Evolutionary conservation across 2,797 vertebrate species (phyloP).

Genomic region (Lithobates pipiens): DNA sequence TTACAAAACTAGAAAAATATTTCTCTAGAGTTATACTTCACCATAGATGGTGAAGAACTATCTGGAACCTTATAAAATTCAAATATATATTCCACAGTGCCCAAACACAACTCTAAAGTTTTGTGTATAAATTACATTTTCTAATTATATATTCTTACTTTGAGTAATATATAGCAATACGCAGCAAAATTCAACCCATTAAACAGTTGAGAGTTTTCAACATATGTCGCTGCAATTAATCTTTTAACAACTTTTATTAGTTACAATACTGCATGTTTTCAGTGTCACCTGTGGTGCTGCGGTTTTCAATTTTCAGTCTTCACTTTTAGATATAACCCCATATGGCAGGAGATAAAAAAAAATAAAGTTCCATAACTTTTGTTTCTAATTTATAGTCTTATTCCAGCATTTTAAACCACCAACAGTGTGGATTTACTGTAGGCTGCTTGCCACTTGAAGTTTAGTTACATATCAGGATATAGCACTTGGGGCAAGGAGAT

Average conservation of each 20-base stretch:
- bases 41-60: no score
- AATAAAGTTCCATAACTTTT: conserved; percentile 24
- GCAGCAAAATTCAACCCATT: not conserved
- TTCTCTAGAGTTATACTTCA: no score
- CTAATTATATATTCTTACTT: no score
- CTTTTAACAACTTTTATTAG: not conserved
- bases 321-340: not conserved
- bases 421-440: conserved; percentile 35
- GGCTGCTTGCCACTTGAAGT: conserved; percentile 15
- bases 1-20: no score
- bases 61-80: no score
- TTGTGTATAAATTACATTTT: no score
- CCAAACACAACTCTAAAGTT: no score
- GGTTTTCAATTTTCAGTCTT: conserved; percentile 4
- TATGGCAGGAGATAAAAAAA: conserved; percentile 43
- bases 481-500: conserved; percentile 28
- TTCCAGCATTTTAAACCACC: conserved; percentile 23
- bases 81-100: no score
- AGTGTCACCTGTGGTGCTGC: not conserved
- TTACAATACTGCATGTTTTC: not conserved
- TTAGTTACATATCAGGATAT: conserved; percentile 34
- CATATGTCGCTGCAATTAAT: conserved; percentile 28
- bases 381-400: conserved; percentile 26
- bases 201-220: conserved; percentile 14
- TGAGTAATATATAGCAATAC: no score